phyloP scores from a whole-genome alignment of 2,888 invertebrate species.

The Resseliella maxima region DNA sequence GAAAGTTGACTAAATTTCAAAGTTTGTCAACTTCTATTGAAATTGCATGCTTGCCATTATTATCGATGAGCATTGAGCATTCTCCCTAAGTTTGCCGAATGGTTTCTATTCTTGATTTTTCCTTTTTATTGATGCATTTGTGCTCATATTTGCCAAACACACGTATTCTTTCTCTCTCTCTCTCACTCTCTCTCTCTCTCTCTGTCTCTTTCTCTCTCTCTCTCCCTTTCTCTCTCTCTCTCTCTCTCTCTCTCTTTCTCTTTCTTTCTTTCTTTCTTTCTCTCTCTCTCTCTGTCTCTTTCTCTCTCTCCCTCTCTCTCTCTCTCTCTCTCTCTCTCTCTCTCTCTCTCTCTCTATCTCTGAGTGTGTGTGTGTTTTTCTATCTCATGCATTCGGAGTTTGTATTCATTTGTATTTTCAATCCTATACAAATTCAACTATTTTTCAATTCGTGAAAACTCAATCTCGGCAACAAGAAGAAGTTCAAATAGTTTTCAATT shows the following conservation, averaged over 20 bases:
- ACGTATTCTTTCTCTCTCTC: neutral
- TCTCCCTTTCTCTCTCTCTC: too few species aligned
- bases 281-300: neutral
- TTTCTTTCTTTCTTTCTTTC: neutral
- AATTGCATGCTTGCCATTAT: conserved; percentile 13
- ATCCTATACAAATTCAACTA: too few species aligned
- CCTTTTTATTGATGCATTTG: neutral
- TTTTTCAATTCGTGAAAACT: neutral
- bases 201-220: neutral
- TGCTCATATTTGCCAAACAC: neutral
- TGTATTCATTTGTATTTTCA: too few species aligned
- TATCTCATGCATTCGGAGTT: too few species aligned
- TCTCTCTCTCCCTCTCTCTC: too few species aligned
- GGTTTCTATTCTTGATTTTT: neutral
- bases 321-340: too few species aligned
- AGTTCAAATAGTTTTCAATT: conserved; percentile 42
- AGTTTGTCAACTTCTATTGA: conserved; percentile 51
- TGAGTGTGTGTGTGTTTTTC: too few species aligned
- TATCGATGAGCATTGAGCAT: conserved; percentile 42
- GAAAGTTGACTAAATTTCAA: conserved; percentile 35
- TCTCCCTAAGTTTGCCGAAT: neutral
- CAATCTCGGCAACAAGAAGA: neutral
- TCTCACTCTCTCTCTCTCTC: neutral
- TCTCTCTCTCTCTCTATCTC: too few species aligned
- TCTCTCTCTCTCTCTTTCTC: too few species aligned